Percentiles rank a stretch among this genome's conserved stretches.
Conservation (phyloP, 2,888 invertebrate species). For the Dorcus hopei region DNA sequence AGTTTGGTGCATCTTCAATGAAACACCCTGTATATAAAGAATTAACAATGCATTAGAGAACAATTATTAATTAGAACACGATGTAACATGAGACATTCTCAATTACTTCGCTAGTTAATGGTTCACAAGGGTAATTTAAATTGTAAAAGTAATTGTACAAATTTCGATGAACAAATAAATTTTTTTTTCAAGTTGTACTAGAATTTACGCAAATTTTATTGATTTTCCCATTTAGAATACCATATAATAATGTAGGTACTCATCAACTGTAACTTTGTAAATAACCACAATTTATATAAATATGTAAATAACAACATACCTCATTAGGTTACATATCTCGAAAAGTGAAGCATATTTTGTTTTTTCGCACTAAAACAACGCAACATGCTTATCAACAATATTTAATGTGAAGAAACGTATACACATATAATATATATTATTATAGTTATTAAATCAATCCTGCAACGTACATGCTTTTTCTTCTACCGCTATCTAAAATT, state of each 20-base stretch:
- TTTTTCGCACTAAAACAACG: conserved; percentile 5
- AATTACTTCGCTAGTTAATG: conserved; percentile 5
- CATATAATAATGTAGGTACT: conserved; percentile 5
- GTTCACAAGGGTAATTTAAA: conserved; percentile 1
- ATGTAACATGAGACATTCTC: conserved; percentile 7
- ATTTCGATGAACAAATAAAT: conserved; percentile 4
- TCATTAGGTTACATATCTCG: conserved; percentile 3
- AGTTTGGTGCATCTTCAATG: too few species aligned
- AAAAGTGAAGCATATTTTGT: conserved; percentile 6
- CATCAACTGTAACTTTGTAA: conserved; percentile 7
- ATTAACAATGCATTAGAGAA: conserved; percentile 8
- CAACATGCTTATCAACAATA: conserved; percentile 4
- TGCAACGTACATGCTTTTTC: too few species aligned
- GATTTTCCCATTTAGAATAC: conserved; percentile 8
- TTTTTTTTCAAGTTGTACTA: conserved; percentile 3
- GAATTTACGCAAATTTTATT: conserved; percentile 5
- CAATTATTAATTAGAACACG: conserved; percentile 8
- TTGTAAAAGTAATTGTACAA: conserved; percentile 4
- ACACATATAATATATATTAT: not conserved
- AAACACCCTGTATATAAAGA: conserved; percentile 2
- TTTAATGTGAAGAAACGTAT: conserved; percentile 1
- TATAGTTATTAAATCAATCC: not conserved
- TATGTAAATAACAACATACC: conserved; percentile 5
- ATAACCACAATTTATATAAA: conserved; percentile 8
- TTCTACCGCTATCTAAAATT: conserved; percentile 1